These are phyloP conservation scores for Stictocephala bisonia DNA, from an alignment of 2,888 invertebrate genomes.

Conservation along the genomic window DNA sequence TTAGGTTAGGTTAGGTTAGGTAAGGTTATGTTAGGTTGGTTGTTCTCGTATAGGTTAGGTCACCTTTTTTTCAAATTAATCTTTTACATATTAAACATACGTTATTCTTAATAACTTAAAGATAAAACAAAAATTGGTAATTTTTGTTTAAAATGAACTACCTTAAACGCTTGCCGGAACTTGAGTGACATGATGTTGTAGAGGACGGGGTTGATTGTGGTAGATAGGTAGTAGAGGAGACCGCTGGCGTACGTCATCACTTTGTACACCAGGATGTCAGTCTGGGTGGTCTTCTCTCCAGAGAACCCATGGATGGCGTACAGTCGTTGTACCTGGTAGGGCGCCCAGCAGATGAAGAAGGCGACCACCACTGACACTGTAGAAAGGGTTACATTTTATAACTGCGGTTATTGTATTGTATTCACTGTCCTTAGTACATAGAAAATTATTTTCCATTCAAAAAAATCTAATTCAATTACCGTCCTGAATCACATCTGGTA, in stretches of 20 bases:
- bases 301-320: slow-evolving; percentile 68
- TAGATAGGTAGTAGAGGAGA: slow-evolving; percentile 90
- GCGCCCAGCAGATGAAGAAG: slow-evolving; percentile 87
- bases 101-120: not conserved
- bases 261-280: slow-evolving; percentile 69
- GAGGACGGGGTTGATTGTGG: slow-evolving; percentile 92
- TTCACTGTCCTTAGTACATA: not conserved
- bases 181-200: slow-evolving; percentile 97
- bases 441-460: not conserved
- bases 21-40: no score
- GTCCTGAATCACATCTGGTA: not conserved
- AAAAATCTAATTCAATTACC: not conserved
- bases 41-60: no score
- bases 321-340: slow-evolving; percentile 91
- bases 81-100: no score
- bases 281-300: slow-evolving; percentile 49
- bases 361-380: slow-evolving; percentile 88
- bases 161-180: slow-evolving; percentile 72
- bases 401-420: not conserved
- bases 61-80: not conserved
- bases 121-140: not conserved
- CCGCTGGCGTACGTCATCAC: slow-evolving; percentile 86
- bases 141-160: no score
- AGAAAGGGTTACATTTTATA: slow-evolving; percentile 55
- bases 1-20: no score